Conservation (phyloP, 2,113 vertebrate species). For the Chloebia gouldiae region DNA sequence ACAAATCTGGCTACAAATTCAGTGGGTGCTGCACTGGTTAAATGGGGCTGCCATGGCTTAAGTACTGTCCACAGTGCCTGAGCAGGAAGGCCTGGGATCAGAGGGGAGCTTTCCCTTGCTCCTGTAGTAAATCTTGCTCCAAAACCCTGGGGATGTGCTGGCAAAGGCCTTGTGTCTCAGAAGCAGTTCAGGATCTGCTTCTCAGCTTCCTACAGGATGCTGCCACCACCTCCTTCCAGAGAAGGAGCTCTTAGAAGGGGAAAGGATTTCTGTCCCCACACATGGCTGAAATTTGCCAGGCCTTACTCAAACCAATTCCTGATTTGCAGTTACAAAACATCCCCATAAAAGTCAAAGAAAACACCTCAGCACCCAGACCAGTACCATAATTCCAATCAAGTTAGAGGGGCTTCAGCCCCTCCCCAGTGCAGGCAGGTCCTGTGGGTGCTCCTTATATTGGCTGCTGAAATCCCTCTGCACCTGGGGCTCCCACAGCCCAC, state of each 20-base stretch:
- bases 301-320: neutral
- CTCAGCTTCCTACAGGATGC: neutral
- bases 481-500: neutral
- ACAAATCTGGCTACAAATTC: neutral
- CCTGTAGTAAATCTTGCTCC: neutral
- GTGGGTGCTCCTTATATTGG: neutral
- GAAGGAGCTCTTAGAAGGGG: neutral
- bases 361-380: neutral
- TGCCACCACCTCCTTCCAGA: neutral
- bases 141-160: neutral
- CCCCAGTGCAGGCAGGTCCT: accelerated
- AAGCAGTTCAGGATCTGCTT: neutral
- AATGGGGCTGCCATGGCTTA: neutral
- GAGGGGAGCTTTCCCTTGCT: neutral
- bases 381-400: accelerated
- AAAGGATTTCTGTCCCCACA: accelerated
- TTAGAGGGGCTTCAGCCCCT: neutral
- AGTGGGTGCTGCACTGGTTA: accelerated
- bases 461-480: neutral
- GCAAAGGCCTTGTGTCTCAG: neutral
- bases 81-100: neutral
- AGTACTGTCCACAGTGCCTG: neutral
- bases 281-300: neutral
- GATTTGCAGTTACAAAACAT: neutral
- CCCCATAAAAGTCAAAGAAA: neutral